Conservation (phyloP, 2,888 invertebrate species). For the Xestia xanthographa region DNA sequence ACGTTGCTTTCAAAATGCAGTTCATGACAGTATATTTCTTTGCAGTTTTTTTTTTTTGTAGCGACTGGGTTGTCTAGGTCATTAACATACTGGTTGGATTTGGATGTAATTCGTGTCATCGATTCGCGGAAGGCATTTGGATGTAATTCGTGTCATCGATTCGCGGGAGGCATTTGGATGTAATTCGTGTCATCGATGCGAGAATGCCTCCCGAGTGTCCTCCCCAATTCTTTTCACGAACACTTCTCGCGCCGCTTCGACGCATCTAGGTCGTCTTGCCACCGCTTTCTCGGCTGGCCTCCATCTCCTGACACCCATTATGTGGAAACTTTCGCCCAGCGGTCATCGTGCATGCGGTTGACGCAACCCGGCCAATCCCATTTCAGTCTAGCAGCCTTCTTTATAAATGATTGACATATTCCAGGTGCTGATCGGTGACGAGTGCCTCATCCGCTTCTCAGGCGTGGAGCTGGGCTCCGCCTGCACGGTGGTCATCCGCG, state of each 20-base stretch:
- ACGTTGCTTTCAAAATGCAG: background rate
- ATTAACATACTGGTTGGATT: background rate
- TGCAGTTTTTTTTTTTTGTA: background rate
- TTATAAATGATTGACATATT: background rate
- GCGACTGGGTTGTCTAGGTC: background rate
- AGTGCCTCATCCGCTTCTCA: slow-evolving; percentile 97
- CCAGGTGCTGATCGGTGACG: slow-evolving; percentile 99
- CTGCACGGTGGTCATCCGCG: slow-evolving; percentile 98
- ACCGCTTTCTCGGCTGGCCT: background rate
- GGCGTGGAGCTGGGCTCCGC: slow-evolving; percentile 99
- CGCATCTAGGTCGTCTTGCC: background rate
- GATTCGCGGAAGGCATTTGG: too few relatives aligned
- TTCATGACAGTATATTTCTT: background rate
- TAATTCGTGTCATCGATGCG: background rate
- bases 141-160: background rate
- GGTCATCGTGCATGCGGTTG: background rate
- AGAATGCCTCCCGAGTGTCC: background rate
- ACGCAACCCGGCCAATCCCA: background rate
- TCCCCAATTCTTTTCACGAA: background rate
- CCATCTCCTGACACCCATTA: background rate
- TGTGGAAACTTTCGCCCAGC: background rate
- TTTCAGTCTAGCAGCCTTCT: background rate
- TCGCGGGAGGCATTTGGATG: too few relatives aligned
- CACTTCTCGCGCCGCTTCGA: background rate
- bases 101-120: background rate